phyloP scores from a whole-genome alignment of 2,888 invertebrate species.

The Dicycla oo region DNA sequence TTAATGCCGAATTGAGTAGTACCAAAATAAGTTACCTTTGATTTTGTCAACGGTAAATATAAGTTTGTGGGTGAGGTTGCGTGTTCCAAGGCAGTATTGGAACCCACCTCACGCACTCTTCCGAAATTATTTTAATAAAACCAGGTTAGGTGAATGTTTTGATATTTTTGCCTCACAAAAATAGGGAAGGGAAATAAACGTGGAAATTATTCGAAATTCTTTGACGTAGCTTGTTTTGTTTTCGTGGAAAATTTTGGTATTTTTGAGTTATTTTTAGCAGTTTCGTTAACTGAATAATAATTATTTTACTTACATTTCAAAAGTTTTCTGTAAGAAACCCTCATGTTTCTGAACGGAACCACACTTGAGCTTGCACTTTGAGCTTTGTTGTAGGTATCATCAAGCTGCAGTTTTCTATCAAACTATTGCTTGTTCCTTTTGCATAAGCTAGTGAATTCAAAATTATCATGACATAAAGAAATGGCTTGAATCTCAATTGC shows the following conservation, averaged over 20 bases:
- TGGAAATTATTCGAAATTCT: constrained; percentile 61
- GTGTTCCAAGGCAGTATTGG: constrained; percentile 82
- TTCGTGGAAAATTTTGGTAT: constrained; percentile 23
- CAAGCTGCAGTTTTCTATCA: background rate
- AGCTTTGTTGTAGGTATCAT: background rate
- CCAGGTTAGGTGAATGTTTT: constrained; percentile 86
- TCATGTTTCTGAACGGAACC: background rate
- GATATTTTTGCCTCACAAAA: constrained; percentile 74
- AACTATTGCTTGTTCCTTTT: background rate
- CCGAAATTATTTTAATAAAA: constrained; percentile 89
- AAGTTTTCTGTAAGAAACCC: background rate
- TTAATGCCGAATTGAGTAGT: constrained; percentile 58
- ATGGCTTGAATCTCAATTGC: background rate
- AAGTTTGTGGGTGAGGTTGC: constrained; percentile 77
- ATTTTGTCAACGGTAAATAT: constrained; percentile 65
- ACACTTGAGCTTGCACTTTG: constrained; percentile 3
- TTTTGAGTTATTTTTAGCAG: constrained; percentile 26
- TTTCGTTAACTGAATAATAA: constrained; percentile 7
- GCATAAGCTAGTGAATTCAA: no score
- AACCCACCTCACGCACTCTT: constrained; percentile 86
- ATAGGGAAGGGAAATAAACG: constrained; percentile 67
- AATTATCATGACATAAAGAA: background rate
- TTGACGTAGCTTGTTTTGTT: constrained; percentile 49
- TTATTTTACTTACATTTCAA: background rate
- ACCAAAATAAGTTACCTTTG: constrained; percentile 56